Evolutionary conservation across 30 jellyfish, hydroid and myxozoan genomes (phyloP).

Genomic region (Pelagia noctiluca): DNA sequence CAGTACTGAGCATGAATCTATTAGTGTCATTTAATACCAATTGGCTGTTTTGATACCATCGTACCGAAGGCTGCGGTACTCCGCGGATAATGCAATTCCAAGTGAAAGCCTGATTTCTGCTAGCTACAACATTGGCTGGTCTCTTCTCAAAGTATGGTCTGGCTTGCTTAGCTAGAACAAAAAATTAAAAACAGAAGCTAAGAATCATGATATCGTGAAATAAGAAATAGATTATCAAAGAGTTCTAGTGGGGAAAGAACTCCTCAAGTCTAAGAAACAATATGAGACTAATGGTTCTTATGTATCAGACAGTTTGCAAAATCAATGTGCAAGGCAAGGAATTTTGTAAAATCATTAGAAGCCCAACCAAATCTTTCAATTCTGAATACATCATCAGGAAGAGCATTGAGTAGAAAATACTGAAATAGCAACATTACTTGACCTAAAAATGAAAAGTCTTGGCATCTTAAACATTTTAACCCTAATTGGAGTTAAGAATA

Average conservation of each 20-base stretch:
- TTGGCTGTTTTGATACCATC: conserved; percentile 60
- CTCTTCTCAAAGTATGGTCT: conserved; percentile 75
- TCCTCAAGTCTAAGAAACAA: background rate
- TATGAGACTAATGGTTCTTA: background rate
- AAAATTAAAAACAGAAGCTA: too few species aligned
- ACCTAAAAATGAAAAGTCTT: background rate
- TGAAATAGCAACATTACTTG: background rate
- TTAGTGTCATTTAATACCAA: conserved; percentile 24
- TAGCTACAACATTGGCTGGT: conserved; percentile 64
- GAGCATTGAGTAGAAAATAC: background rate
- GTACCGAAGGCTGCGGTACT: conserved; percentile 65
- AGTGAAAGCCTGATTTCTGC: conserved; percentile 41
- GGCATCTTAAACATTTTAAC: too few species aligned
- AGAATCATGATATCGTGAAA: background rate
- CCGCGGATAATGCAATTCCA: conserved; percentile 75
- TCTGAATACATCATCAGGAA: too few species aligned
- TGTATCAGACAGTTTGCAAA: background rate
- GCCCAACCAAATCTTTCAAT: too few species aligned
- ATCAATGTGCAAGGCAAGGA: background rate
- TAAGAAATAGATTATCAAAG: background rate
- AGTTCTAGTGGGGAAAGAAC: background rate
- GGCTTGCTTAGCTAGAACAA: conserved; percentile 56
- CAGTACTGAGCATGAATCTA: conserved; percentile 41
- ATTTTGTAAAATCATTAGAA: background rate
- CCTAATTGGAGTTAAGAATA: background rate